Conservation (phyloP, 2,797 vertebrate genomes). For the Acrossocheilus wenchowensis region DNA sequence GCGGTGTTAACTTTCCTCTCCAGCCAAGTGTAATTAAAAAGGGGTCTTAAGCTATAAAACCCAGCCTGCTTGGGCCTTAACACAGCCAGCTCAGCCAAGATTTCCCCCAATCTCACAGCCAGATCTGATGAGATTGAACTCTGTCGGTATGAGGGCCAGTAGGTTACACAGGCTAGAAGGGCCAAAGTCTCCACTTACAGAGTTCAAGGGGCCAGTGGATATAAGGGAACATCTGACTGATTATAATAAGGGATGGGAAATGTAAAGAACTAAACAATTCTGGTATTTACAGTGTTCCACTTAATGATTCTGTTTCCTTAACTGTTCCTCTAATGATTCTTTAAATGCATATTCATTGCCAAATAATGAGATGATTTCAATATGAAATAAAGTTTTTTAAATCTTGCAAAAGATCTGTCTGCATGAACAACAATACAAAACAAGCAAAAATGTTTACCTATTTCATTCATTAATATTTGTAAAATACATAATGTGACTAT, state of each 20-base stretch:
- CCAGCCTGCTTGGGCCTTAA: slow-evolving; percentile 52
- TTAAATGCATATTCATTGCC: background rate
- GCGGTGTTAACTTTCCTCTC: slow-evolving; percentile 66
- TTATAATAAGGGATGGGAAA: background rate
- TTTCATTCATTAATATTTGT: background rate
- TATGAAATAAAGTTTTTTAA: background rate
- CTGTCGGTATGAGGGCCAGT: slow-evolving; percentile 15
- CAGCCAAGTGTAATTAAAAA: slow-evolving; percentile 75
- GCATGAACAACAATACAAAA: too few species aligned
- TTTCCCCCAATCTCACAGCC: slow-evolving; percentile 28
- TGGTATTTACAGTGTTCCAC: background rate
- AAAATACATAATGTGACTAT: background rate
- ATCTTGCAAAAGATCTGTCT: too few species aligned
- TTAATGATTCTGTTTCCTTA: background rate
- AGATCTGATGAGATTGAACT: slow-evolving; percentile 48
- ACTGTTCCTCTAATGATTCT: background rate
- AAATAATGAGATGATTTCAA: background rate
- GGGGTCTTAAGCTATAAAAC: slow-evolving; percentile 71
- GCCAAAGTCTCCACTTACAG: background rate
- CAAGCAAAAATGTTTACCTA: background rate
- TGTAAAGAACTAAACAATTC: background rate
- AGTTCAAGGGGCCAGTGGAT: background rate
- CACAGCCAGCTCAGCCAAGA: slow-evolving; percentile 48
- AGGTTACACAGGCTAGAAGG: slow-evolving; percentile 8
- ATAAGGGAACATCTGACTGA: background rate